These are phyloP conservation scores for Bos indicus DNA, from an alignment of 2,113 vertebrate genomes.

Conservation along the genomic window DNA sequence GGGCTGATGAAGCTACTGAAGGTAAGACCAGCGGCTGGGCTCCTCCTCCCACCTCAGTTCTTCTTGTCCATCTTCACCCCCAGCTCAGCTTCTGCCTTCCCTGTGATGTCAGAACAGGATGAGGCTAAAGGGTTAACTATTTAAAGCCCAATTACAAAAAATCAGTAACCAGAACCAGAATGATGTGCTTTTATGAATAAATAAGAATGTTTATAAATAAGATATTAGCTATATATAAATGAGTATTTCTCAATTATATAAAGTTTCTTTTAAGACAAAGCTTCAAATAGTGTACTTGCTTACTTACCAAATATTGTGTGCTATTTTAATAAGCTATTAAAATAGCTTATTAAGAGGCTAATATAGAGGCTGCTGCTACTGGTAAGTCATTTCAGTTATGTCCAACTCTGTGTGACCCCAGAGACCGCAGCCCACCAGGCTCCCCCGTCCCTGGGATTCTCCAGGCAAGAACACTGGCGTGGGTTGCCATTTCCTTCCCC, in stretches of 20 bases:
- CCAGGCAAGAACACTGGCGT: too few species aligned
- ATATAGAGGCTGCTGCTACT: neutral
- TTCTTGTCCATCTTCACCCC: too few species aligned
- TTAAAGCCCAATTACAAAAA: neutral
- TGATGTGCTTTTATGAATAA: neutral
- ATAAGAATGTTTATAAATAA: neutral
- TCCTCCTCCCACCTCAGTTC: neutral
- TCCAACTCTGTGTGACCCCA: too few species aligned
- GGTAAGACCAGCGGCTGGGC: constrained; percentile 74
- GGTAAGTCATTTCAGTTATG: too few species aligned
- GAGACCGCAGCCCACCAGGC: too few species aligned
- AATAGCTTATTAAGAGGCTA: neutral
- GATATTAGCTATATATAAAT: neutral
- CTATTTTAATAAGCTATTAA: neutral
- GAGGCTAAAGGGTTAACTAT: neutral
- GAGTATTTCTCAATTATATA: constrained; percentile 18
- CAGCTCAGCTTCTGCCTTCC: neutral
- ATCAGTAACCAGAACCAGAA: neutral
- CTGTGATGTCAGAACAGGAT: neutral
- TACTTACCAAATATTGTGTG: neutral
- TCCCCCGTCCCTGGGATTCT: too few species aligned
- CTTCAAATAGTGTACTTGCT: constrained; percentile 20
- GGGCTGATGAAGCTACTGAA: constrained; percentile 97
- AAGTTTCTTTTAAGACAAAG: constrained; percentile 19
- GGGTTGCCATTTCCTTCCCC: too few species aligned